Conservation (phyloP, 2,888 invertebrate genomes). For the Cataglyphis rosenhaueri region DNA sequence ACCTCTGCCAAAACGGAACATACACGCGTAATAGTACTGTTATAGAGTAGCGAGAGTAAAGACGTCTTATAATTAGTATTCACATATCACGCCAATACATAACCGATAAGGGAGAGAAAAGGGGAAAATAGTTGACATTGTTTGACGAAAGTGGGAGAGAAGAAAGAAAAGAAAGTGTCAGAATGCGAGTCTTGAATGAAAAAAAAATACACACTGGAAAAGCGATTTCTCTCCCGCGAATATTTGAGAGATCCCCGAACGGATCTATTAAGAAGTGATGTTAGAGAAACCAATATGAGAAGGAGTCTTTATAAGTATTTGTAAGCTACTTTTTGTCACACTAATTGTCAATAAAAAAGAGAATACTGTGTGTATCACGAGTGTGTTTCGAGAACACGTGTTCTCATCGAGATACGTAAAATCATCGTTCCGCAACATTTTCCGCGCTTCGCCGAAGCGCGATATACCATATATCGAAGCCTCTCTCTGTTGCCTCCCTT, state of each 20-base stretch:
- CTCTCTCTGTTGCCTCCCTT: slow-evolving; percentile 33
- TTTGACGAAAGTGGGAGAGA: slow-evolving; percentile 40
- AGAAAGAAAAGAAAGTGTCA: background rate
- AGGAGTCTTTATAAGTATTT: slow-evolving; percentile 74
- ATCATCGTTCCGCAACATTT: background rate
- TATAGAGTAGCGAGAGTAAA: slow-evolving; percentile 77
- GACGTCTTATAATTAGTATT: slow-evolving; percentile 76
- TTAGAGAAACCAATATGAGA: slow-evolving; percentile 54
- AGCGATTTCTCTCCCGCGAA: background rate
- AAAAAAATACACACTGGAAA: background rate
- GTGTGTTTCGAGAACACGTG: slow-evolving; percentile 34
- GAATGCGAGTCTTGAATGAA: slow-evolving; percentile 17
- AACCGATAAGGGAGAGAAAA: slow-evolving; percentile 61
- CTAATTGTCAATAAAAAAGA: slow-evolving; percentile 81
- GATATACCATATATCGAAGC: slow-evolving; percentile 21
- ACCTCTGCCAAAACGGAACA: slow-evolving; percentile 79
- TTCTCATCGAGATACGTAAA: background rate
- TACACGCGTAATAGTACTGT: slow-evolving; percentile 74
- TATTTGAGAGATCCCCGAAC: slow-evolving; percentile 29
- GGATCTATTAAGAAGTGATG: slow-evolving; percentile 54
- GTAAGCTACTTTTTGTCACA: slow-evolving; percentile 82
- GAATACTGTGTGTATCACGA: slow-evolving; percentile 73
- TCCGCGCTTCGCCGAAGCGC: background rate
- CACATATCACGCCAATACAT: slow-evolving; percentile 80
- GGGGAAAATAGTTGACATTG: slow-evolving; percentile 70